Conservation (phyloP, 2,797 vertebrate species). For the Chelidonichthys spinosus region DNA sequence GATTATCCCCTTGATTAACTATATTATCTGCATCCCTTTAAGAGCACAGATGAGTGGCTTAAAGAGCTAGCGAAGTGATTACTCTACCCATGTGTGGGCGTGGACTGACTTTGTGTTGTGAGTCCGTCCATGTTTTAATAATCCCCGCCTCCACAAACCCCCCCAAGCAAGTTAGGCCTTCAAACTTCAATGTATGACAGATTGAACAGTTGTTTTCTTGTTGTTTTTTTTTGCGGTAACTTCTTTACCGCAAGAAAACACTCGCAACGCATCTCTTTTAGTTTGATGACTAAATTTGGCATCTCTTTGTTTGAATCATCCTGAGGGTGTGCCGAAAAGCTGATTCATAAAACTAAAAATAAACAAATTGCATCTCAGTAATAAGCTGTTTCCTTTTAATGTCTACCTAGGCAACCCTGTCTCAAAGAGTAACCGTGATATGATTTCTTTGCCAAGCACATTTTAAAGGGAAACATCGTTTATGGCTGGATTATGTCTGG, state of each 20-base stretch:
- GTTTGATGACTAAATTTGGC: conserved; percentile 11
- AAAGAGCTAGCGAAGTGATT: conserved; percentile 73
- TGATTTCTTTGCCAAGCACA: neutral
- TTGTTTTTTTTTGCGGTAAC: no score
- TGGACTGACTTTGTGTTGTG: conserved; percentile 23
- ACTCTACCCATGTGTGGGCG: conserved; percentile 64
- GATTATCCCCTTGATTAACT: conserved; percentile 77
- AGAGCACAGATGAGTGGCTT: conserved; percentile 73
- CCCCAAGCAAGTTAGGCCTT: conserved; percentile 23
- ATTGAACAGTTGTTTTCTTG: neutral
- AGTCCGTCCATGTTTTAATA: conserved; percentile 47
- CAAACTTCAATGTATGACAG: conserved; percentile 15
- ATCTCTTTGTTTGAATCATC: conserved; percentile 21
- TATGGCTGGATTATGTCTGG: neutral
- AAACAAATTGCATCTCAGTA: conserved; percentile 1
- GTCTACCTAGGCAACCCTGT: neutral
- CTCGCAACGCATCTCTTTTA: neutral
- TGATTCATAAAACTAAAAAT: conserved; percentile 30
- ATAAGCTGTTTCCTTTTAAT: conserved; percentile 1
- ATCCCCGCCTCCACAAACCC: conserved; percentile 25
- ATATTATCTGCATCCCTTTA: conserved; percentile 70
- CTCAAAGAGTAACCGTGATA: neutral
- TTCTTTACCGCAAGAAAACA: no score
- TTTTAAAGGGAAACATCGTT: neutral
- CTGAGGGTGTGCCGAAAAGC: neutral